phyloP scores from a whole-genome alignment of 2,113 vertebrate species.

The Bujurquina vittata region DNA sequence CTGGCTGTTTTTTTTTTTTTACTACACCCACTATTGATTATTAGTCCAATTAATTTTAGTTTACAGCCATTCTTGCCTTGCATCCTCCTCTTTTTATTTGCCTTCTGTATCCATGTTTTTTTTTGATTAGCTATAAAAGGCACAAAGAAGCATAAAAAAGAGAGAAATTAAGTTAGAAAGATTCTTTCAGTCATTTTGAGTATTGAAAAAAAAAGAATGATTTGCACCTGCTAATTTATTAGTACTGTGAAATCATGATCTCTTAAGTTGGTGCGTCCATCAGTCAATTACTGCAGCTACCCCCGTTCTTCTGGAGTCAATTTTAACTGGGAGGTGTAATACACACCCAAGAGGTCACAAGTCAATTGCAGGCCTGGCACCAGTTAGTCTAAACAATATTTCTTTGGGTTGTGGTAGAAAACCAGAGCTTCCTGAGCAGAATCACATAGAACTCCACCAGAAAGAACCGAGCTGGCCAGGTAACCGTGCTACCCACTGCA shows the following conservation, averaged over 20 bases:
- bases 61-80: conserved; percentile 54
- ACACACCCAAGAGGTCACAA: not conserved
- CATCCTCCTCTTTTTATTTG: not conserved
- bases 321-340: not conserved
- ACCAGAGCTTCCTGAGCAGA: not conserved
- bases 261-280: not conserved
- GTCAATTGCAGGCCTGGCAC: not conserved
- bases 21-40: conserved; percentile 66
- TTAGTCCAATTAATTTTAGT: conserved; percentile 69
- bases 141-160: not conserved
- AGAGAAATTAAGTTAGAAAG: not conserved
- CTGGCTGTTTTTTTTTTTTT: conserved; percentile 51
- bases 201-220: no score
- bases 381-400: not conserved
- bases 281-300: not conserved
- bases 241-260: not conserved
- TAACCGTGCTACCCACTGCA: not conserved
- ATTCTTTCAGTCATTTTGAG: not conserved
- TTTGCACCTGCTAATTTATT: not conserved
- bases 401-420: not conserved
- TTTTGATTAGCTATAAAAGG: conserved; percentile 3
- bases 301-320: not conserved
- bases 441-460: not conserved
- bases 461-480: not conserved
- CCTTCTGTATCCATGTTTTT: not conserved